phyloP scores from a whole-genome alignment of 2,113 vertebrate genomes.

The Misgurnus mizolepis region DNA sequence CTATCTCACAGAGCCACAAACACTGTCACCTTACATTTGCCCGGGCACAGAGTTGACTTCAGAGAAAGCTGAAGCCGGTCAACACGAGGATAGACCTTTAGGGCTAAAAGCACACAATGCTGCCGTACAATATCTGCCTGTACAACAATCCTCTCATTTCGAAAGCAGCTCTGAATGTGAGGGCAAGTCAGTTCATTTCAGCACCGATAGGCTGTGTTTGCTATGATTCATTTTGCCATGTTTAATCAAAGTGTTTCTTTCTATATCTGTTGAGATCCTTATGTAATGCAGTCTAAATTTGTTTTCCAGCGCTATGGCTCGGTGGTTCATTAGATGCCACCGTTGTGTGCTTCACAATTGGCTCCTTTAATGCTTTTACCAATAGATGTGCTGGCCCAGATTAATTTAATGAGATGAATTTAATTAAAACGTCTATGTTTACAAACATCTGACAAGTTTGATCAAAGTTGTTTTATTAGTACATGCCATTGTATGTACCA shows the following conservation, averaged over 20 bases:
- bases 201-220: slow-evolving; percentile 23
- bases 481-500: too few relatives aligned
- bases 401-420: background rate
- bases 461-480: too few relatives aligned
- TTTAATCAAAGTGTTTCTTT: slow-evolving; percentile 36
- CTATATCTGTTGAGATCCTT: slow-evolving; percentile 18
- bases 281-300: slow-evolving; percentile 39
- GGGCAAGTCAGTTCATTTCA: slow-evolving; percentile 38
- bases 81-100: slow-evolving; percentile 7
- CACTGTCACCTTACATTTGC: slow-evolving; percentile 30
- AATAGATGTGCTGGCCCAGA: background rate
- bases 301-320: slow-evolving; percentile 6
- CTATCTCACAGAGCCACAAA: slow-evolving; percentile 26
- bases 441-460: too few relatives aligned
- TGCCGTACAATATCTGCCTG: background rate
- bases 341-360: background rate
- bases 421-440: too few relatives aligned
- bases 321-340: slow-evolving; percentile 21
- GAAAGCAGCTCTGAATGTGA: background rate
- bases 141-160: slow-evolving; percentile 20
- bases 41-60: background rate
- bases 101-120: slow-evolving; percentile 14
- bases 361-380: background rate
- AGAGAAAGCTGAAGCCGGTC: slow-evolving; percentile 33
- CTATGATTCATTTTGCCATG: slow-evolving; percentile 27